These are phyloP conservation scores for Tupaia tana DNA, from an alignment of 2,113 vertebrate species.

Conservation along the genomic window DNA sequence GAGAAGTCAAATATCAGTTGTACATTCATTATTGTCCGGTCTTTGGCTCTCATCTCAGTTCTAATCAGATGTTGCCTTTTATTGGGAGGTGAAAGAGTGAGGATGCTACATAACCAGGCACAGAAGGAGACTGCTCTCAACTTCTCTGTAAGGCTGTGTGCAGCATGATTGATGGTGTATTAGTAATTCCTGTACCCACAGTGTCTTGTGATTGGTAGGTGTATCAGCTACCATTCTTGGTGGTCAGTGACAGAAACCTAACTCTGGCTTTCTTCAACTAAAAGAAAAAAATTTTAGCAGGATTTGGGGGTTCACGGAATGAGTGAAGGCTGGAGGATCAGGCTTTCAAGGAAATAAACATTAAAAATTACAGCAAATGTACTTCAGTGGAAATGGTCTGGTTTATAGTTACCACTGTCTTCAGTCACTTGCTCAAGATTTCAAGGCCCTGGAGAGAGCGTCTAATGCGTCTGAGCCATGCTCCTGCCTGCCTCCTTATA, in stretches of 20 bases:
- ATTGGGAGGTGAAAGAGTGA: neutral
- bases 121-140: neutral
- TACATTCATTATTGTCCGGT: neutral
- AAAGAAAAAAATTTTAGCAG: neutral
- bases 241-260: neutral
- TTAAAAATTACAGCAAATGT: too few species aligned
- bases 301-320: neutral
- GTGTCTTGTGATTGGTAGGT: neutral
- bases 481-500: neutral
- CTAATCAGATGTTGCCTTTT: neutral
- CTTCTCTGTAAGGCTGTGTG: neutral
- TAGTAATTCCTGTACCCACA: neutral
- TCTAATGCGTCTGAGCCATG: neutral
- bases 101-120: neutral
- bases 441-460: neutral
- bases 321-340: neutral
- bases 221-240: neutral
- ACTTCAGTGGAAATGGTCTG: neutral
- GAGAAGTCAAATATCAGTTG: neutral
- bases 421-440: neutral
- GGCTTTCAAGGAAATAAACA: neutral
- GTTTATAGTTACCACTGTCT: neutral
- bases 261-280: neutral
- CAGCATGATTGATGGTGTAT: fast-evolving
- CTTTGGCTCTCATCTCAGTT: neutral